phyloP scores from a whole-genome alignment of 2,797 vertebrate species.

The Apodemus agrarius region DNA sequence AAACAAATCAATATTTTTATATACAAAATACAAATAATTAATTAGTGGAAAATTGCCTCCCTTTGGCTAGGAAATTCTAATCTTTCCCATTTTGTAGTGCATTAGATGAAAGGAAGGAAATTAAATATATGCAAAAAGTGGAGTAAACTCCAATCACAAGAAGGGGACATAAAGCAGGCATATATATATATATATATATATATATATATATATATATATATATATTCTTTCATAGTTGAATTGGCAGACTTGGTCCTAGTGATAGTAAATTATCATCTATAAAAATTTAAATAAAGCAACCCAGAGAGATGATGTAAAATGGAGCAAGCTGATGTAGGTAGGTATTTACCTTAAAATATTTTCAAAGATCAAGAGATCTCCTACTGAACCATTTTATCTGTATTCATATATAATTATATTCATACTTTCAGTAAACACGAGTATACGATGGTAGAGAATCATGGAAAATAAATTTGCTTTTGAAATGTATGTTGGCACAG shows the following conservation, averaged over 20 bases:
- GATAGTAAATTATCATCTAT: background rate
- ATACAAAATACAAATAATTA: conserved; percentile 72
- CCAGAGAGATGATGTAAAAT: background rate
- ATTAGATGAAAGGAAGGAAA: conserved; percentile 33
- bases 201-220: too few relatives aligned
- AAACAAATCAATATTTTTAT: conserved; percentile 69
- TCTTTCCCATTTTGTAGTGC: conserved; percentile 57
- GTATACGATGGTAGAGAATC: background rate
- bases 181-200: too few relatives aligned
- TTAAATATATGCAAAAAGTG: background rate
- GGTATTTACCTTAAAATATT: conserved; percentile 3
- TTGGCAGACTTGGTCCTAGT: background rate
- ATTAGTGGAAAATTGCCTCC: conserved; percentile 56
- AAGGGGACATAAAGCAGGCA: background rate
- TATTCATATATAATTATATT: background rate
- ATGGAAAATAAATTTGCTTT: background rate
- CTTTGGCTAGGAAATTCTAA: conserved; percentile 65
- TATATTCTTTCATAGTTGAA: background rate
- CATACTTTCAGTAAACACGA: background rate
- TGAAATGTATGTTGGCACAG: background rate
- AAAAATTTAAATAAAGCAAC: background rate
- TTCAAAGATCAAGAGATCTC: background rate
- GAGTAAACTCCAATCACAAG: background rate
- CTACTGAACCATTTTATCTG: background rate
- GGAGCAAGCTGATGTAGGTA: background rate